Percentiles rank a stretch among this genome's conserved stretches.
These are phyloP conservation scores for Cepaea hortensis DNA, from an alignment of 2,888 invertebrate genomes.

Conservation along the genomic window DNA sequence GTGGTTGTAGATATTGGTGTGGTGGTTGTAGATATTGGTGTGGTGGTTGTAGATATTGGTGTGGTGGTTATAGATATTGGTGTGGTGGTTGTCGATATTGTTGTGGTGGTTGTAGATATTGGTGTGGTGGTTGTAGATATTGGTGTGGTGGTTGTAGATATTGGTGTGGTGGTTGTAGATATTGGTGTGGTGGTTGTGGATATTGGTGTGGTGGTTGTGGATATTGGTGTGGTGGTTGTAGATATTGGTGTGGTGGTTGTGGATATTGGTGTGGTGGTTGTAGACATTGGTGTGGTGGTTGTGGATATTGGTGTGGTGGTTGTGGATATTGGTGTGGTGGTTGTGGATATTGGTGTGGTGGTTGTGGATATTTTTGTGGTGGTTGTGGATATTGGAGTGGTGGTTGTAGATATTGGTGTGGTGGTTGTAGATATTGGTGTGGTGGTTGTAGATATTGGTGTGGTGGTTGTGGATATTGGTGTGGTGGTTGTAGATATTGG, in stretches of 20 bases:
- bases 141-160: no score
- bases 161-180: no score
- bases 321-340: constrained; percentile 6
- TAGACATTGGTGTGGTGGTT: not conserved
- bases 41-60: no score
- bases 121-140: no score
- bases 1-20: not conserved
- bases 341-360: constrained; percentile 17
- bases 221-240: constrained; percentile 2
- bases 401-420: not conserved
- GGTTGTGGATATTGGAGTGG: not conserved
- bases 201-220: not conserved
- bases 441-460: no score
- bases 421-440: not conserved
- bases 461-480: no score
- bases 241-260: constrained; percentile 23
- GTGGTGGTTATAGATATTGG: no score
- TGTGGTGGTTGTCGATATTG: no score
- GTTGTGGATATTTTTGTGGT: not conserved
- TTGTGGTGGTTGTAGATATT: no score
- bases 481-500: not conserved
- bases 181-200: not conserved
- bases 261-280: not conserved
- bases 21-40: not conserved
- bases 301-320: constrained; percentile 4